These are phyloP conservation scores for Amphibalanus amphitrite DNA, from an alignment of 1,140 invertebrate genomes.

Conservation along the genomic window DNA sequence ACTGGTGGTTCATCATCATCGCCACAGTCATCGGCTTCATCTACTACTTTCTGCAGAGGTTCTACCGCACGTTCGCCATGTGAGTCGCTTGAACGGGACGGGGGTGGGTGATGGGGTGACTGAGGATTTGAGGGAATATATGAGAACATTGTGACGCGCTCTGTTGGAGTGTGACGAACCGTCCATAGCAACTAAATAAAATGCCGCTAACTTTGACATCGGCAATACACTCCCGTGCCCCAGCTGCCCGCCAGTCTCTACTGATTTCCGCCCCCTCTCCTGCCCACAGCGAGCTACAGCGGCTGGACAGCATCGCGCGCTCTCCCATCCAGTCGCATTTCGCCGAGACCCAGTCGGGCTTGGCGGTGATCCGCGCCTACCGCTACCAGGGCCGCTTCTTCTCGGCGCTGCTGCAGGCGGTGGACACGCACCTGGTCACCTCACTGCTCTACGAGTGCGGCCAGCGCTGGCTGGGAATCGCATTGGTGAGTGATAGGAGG, in stretches of 20 bases:
- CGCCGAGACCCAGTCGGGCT: conserved; percentile 46
- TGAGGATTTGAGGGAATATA: too few relatives aligned
- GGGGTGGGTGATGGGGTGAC: too few relatives aligned
- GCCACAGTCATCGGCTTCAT: conserved; percentile 34
- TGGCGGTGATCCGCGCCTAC: conserved; percentile 48
- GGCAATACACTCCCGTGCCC: too few relatives aligned
- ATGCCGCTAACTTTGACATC: too few relatives aligned
- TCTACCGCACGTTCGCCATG: conserved; percentile 34
- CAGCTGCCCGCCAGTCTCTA: too few relatives aligned
- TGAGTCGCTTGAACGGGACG: conserved; percentile 32
- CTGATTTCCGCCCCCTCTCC: not conserved
- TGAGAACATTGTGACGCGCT: too few relatives aligned
- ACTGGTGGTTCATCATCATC: conserved; percentile 33
- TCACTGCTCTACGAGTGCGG: conserved; percentile 57
- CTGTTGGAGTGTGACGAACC: too few relatives aligned
- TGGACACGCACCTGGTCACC: conserved; percentile 54
- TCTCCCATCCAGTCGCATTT: conserved; percentile 53
- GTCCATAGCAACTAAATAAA: too few relatives aligned
- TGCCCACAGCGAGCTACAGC: conserved; percentile 43
- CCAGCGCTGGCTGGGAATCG: conserved; percentile 63
- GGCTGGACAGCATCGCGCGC: conserved; percentile 41
- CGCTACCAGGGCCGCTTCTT: conserved; percentile 45
- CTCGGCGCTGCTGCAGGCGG: conserved; percentile 38
- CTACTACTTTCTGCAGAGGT: conserved; percentile 30
- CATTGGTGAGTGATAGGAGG: conserved; percentile 50